Evolutionary conservation across 2,797 vertebrate genomes (phyloP).

Genomic region (Chlorospingus semifuscus): DNA sequence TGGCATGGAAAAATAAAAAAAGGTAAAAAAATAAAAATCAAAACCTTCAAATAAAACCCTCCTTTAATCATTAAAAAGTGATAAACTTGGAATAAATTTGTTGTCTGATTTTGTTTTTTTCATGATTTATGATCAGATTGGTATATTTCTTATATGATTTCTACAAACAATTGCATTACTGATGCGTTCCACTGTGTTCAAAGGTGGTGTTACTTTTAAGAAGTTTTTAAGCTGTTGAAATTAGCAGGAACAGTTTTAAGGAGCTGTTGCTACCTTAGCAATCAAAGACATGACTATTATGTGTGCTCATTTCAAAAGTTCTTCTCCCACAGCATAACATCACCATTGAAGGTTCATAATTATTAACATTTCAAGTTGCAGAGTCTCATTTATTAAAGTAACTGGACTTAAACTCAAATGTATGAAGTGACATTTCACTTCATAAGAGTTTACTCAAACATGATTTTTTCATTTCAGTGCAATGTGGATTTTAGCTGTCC

Average conservation of each 20-base stretch:
- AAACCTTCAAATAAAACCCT: background rate
- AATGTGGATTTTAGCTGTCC: background rate
- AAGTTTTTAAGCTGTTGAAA: background rate
- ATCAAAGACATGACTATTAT: background rate
- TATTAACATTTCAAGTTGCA: background rate
- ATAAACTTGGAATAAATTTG: background rate
- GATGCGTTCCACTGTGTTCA: background rate
- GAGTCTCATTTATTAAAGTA: background rate
- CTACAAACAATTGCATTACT: background rate
- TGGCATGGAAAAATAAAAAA: background rate
- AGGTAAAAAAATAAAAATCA: accelerated
- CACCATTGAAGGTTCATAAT: background rate
- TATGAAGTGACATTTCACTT: background rate
- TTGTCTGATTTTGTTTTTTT: background rate
- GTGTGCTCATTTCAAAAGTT: background rate
- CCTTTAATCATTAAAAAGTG: accelerated
- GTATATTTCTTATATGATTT: accelerated
- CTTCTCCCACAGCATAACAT: background rate
- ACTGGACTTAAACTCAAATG: background rate
- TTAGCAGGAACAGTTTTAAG: background rate
- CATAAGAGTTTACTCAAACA: background rate
- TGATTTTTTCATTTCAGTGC: background rate
- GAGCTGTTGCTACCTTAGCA: background rate
- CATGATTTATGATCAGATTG: background rate
- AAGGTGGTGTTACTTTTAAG: background rate